A percentile compares a stretch with the other conserved stretches of the same genome.
These are phyloP conservation scores for Steinernema hermaphroditum DNA, from an alignment of 2,888 invertebrate genomes.

Conservation along the genomic window DNA sequence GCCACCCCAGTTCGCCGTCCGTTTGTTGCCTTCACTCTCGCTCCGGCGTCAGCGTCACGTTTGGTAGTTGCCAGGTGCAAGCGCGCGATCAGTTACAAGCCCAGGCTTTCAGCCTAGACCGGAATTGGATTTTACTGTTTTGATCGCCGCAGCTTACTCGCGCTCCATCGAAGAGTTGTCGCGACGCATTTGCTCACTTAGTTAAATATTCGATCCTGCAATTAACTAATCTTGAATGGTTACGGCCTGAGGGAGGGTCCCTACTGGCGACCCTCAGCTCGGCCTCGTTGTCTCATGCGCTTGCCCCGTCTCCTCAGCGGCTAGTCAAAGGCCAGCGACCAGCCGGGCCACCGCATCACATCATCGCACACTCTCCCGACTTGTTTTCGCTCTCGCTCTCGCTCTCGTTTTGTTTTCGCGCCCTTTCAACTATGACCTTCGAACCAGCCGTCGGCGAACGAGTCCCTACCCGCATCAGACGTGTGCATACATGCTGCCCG, in stretches of 20 bases:
- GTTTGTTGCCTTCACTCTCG: constrained; percentile 14
- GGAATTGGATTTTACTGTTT: constrained; percentile 20
- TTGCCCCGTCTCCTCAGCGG: too few relatives aligned
- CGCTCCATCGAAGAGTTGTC: not conserved
- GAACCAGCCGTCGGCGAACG: constrained; percentile 23
- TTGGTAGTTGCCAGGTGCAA: constrained; percentile 30
- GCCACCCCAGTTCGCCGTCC: constrained; percentile 1
- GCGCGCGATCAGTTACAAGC: too few relatives aligned
- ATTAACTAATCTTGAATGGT: constrained; percentile 29
- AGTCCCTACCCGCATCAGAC: not conserved
- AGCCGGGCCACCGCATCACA: constrained; percentile 30
- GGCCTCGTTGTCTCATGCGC: too few relatives aligned
- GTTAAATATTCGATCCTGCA: constrained; percentile 28
- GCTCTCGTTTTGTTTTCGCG: constrained; percentile 21
- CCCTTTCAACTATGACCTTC: constrained; percentile 31
- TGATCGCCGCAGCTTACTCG: not conserved
- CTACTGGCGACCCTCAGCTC: not conserved
- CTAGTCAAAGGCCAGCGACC: constrained; percentile 2
- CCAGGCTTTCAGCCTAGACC: not conserved
- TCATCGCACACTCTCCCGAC: constrained; percentile 22
- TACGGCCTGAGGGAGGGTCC: constrained; percentile 28
- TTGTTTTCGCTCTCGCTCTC: constrained; percentile 8
- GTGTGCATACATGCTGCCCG: constrained; percentile 21
- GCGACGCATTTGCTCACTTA: not conserved
- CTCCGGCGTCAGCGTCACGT: constrained; percentile 21